Evolutionary conservation across 1,140 invertebrate species (phyloP).

Genomic region (Oryzaephilus surinamensis): DNA sequence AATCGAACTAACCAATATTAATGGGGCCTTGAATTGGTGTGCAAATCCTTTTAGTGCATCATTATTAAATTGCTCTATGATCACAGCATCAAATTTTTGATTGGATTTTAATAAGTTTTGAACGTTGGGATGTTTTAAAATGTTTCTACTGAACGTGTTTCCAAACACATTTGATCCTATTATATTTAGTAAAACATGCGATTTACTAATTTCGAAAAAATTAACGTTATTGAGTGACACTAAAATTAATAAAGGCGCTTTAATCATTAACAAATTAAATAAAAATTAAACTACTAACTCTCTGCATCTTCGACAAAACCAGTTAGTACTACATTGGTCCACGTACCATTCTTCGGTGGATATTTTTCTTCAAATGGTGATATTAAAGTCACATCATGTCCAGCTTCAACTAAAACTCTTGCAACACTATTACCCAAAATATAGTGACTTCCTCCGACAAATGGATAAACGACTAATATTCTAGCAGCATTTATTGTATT

Average conservation of each 20-base stretch:
- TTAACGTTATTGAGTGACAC: no score
- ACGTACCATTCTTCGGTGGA: constrained; percentile 21
- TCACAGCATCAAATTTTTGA: constrained; percentile 35
- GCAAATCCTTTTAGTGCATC: constrained; percentile 35
- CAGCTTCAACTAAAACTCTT: constrained; percentile 36
- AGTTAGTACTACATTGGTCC: constrained; percentile 4
- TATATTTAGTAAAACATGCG: no score
- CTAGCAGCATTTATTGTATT: constrained; percentile 19
- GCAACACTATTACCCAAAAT: constrained; percentile 37
- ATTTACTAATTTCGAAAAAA: no score
- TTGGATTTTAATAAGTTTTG: constrained; percentile 29
- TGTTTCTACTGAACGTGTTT: no score
- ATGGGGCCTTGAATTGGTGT: constrained; percentile 32
- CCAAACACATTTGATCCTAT: no score
- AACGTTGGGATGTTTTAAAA: constrained; percentile 5
- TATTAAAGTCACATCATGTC: constrained; percentile 44
- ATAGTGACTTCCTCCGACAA: constrained; percentile 36
- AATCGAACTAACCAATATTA: constrained; percentile 28
- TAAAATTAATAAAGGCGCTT: no score
- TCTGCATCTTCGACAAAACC: not conserved
- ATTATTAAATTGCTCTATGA: constrained; percentile 35
- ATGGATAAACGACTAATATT: constrained; percentile 33
- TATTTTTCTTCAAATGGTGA: constrained; percentile 33
- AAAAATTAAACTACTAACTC: not conserved
- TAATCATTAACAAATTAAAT: no score